Percentiles rank a stretch among this genome's conserved stretches.
phyloP scores from a whole-genome alignment of 2,888 invertebrate genomes.

The Acanthacorydalis orientalis region DNA sequence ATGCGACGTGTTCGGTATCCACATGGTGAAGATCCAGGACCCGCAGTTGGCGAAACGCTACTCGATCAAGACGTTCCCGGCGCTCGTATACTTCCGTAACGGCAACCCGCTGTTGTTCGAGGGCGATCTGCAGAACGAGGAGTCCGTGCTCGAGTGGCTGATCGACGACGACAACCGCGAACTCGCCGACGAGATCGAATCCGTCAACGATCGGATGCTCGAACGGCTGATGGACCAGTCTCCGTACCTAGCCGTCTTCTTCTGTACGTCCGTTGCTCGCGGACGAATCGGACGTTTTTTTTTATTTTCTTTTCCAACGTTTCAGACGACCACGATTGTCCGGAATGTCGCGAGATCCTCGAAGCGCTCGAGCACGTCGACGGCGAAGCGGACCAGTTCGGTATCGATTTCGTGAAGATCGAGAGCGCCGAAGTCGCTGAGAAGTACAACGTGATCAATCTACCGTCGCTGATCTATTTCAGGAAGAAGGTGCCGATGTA shows the following conservation, averaged over 20 bases:
- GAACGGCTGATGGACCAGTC: conserved; percentile 71
- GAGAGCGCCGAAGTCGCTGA: conserved; percentile 66
- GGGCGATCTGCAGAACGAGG: conserved; percentile 84
- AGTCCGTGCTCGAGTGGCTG: conserved; percentile 82
- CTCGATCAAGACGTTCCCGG: conserved; percentile 87
- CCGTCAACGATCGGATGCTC: conserved; percentile 80
- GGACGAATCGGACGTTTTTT: conserved; percentile 44
- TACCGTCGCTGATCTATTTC: conserved; percentile 78
- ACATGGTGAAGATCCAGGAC: conserved; percentile 86
- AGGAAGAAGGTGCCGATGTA: conserved; percentile 62
- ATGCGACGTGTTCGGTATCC: conserved; percentile 82
- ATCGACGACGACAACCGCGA: conserved; percentile 87
- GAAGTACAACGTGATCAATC: conserved; percentile 64
- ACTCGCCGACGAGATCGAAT: conserved; percentile 84
- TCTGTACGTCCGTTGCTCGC: conserved; percentile 50
- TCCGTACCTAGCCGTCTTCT: conserved; percentile 77
- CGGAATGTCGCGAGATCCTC: conserved; percentile 79
- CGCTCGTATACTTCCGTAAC: conserved; percentile 75
- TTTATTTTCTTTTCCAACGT: conserved; percentile 23
- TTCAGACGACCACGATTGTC: conserved; percentile 76
- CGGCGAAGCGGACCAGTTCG: conserved; percentile 81
- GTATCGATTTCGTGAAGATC: conserved; percentile 91
- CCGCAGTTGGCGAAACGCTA: conserved; percentile 81
- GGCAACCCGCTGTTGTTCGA: conserved; percentile 78
- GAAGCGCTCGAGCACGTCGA: conserved; percentile 87